Evolutionary conservation across 1,140 invertebrate genomes (phyloP).

Genomic region (Trichoplusia ni): DNA sequence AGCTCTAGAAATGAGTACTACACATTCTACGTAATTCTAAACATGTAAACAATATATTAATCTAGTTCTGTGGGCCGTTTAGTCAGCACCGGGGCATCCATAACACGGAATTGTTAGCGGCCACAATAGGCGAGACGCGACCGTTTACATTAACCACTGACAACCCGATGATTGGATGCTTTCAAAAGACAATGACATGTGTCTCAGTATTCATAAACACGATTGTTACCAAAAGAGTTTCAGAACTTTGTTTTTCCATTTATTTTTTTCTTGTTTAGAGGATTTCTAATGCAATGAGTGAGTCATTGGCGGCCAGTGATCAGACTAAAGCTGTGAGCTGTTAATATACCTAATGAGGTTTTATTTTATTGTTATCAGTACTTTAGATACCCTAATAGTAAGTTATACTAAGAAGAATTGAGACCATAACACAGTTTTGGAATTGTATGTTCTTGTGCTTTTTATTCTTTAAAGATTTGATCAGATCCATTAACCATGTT

Average conservation of each 20-base stretch:
- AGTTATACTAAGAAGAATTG: no score
- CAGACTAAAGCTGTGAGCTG: no score
- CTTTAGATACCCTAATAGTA: no score
- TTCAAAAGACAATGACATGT: slow-evolving; percentile 55
- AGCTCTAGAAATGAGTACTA: no score
- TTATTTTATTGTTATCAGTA: no score
- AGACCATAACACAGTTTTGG: no score
- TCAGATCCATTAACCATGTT: not conserved
- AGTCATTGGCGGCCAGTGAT: not conserved
- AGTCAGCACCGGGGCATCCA: slow-evolving; percentile 57
- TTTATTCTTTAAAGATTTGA: not conserved
- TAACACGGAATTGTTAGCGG: slow-evolving; percentile 63
- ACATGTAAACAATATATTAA: slow-evolving; percentile 13
- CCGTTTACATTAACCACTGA: slow-evolving; percentile 55
- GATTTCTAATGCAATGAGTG: not conserved
- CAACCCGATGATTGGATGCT: slow-evolving; percentile 46
- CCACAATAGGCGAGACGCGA: slow-evolving; percentile 55
- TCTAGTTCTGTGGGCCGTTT: slow-evolving; percentile 18
- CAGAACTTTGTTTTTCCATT: slow-evolving; percentile 17
- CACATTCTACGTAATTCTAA: not conserved
- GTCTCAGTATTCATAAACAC: slow-evolving; percentile 37
- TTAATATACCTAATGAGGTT: no score
- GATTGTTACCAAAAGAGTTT: slow-evolving; percentile 31
- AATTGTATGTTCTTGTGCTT: no score
- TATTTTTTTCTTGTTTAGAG: slow-evolving; percentile 3